Base-by-base conservation (phyloP, 1,140 invertebrate genomes). In the Calliopsis andreniformis region DNA sequence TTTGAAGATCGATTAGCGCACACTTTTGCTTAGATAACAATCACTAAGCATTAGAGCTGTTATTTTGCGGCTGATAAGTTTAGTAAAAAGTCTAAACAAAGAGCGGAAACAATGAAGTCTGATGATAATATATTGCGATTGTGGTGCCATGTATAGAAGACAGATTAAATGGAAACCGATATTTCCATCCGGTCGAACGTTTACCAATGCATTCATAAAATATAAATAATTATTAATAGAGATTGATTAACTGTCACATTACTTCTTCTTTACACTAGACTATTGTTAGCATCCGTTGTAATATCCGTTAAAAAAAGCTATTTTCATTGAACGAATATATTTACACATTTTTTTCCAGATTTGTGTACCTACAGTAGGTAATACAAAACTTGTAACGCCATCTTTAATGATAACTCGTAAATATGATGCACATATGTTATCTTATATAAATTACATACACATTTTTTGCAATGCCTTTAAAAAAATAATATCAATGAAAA, bases 31-130 rank as follows among this genome's bases (percentile, higher is more conserved):
- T 43, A 55, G 47, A 66, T 45, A 73, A 73, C 70, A 32, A 73
- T 25, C 28, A 47, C 0, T 8, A 10, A 8, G 23, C 25, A 43
- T 32, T 45, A n/a, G 18, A n/a, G n/a, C n/a, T n/a, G n/a, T n/a
- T n/a, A n/a, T n/a, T n/a, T 0, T 23, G 47, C 25, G 23, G 8
- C 42, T 23, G 62, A 73, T 66, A 73, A 66, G 18, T 45, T 55
- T 56, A 23, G 23, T 5, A 23, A 43, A 61, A 73, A 61, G 6
- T 35, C n/a, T 12, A 47, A 20, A 47, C 62, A 75, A 75, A 75
- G 62, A 47, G 12, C 71, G 71, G 63, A 67, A 75, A 55, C 20
- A 67, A 75, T 67, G 63, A 67, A 28, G 35, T 20, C 1, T 8
- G 23, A 4, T 16, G 51, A 66, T 75, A 67, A 75, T 51, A 56